Evolutionary conservation across 2,113 vertebrate species (phyloP), one percentile per base, ranked within the genome.

Genomic region (Stomatorhinus ivindoensis): DNA sequence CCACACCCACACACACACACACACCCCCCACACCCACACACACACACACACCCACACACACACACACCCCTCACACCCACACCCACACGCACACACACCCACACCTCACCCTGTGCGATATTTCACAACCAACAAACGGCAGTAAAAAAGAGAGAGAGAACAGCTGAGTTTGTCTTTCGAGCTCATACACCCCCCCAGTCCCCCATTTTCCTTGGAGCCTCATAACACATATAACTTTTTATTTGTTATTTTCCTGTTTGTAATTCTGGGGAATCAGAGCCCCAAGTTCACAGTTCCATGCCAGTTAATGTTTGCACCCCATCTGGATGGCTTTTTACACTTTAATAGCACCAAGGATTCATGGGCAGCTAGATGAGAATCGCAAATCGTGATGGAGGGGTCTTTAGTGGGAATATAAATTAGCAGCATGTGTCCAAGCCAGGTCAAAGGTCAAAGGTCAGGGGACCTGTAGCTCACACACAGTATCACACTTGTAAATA

Each of bases 91-190:
- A n/a, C n/a, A n/a, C n/a, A n/a, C n/a, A 24, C n/a, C 21, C 21
- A 24, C 51, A 69, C 2, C 89, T 53, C 17, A 73, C 31, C 55
- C 11, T 17, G 10, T 42, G 42, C 2, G 58, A 35, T 31, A 58
- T 87, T 51, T 89, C 69, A 42, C 88, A 50, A 87, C 86, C 55
- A 88, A 80, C 35, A 80, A 80, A 42, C 35, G 6, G 35, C 73
- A 80, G 4, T 42, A 80, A 80, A 76, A 39, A 76, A 17, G 11
- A 80, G 35, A 80, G 35, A 42, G 35, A 6, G 69, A 76, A 27
- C 61, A 76, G 69, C 31, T 76, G 69, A 39, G 15, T 42, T 76
- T 39, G 73, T 76, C 73, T 42, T 76, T 76, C 17, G 17, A 13
- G 27, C 13, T 4, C 3, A 46, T 44, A n/a, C 5, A 2, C 17